A percentile compares a stretch with the other conserved stretches of the same genome.
These are phyloP conservation scores for Paragorgia papillata DNA, from an alignment of 92 coral and sea anemone genomes.

Conservation along the genomic window DNA sequence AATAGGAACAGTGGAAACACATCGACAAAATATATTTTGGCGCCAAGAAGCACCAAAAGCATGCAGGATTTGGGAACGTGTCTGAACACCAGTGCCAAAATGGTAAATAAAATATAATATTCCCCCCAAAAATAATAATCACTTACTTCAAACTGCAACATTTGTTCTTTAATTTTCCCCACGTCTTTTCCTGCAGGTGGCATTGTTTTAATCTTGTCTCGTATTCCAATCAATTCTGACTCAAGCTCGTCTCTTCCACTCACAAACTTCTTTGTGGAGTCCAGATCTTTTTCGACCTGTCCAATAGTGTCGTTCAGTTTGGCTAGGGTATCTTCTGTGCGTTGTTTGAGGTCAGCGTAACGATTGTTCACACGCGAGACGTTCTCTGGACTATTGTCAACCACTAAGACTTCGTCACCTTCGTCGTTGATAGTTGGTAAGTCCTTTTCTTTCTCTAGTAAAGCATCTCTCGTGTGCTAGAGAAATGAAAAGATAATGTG, in stretches of 20 bases:
- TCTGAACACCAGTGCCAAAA: no score
- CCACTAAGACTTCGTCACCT: conserved; percentile 28
- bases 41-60: no score
- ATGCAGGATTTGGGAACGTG: no score
- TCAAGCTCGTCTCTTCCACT: conserved; percentile 22
- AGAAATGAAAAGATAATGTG: neutral
- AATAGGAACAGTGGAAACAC: no score
- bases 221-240: conserved; percentile 15
- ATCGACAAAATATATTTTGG: no score
- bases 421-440: conserved; percentile 31
- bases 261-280: conserved; percentile 22
- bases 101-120: no score
- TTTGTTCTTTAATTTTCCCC: conserved; percentile 35
- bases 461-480: conserved; percentile 18
- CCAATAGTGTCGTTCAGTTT: conserved; percentile 22
- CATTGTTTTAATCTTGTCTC: conserved; percentile 12
- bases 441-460: conserved; percentile 15
- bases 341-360: conserved; percentile 40
- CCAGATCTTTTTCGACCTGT: conserved; percentile 16
- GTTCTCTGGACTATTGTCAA: conserved; percentile 34
- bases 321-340: conserved; percentile 24
- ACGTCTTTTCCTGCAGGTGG: conserved; percentile 35
- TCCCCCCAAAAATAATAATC: no score
- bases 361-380: conserved; percentile 41
- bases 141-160: conserved; percentile 38